These are phyloP conservation scores for Teleopsis dalmanni DNA, from an alignment of 1,140 invertebrate genomes.

Conservation along the genomic window DNA sequence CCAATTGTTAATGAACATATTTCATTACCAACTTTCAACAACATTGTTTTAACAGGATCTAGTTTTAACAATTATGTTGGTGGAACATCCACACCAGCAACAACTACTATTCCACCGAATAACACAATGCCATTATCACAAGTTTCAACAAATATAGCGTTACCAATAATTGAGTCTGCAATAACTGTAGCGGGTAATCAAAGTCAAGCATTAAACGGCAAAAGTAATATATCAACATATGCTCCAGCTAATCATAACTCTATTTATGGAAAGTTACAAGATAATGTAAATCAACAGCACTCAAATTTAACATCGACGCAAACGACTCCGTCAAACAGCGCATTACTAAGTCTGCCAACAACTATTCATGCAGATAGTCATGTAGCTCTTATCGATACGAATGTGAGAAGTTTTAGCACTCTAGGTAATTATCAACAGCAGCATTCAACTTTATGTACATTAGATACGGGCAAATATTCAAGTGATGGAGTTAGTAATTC, in stretches of 20 bases:
- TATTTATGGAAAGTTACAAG: conserved; percentile 34
- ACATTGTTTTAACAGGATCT: too few relatives aligned
- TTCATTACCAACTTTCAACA: conserved; percentile 14
- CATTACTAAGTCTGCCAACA: not conserved
- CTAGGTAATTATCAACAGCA: conserved; percentile 3
- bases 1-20: conserved; percentile 6
- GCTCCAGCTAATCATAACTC: conserved; percentile 34
- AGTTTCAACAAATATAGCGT: too few relatives aligned
- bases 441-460: not conserved
- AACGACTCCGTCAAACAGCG: not conserved
- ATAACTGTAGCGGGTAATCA: not conserved
- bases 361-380: not conserved
- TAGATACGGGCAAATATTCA: too few relatives aligned
- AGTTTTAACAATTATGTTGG: too few relatives aligned
- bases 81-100: conserved; percentile 13
- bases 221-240: not conserved
- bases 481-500: too few relatives aligned
- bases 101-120: too few relatives aligned
- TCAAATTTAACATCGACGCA: conserved; percentile 18
- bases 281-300: conserved; percentile 14
- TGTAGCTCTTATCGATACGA: conserved; percentile 9
- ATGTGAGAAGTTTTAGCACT: conserved; percentile 15
- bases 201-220: not conserved
- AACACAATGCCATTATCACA: too few relatives aligned
- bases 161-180: not conserved